Percentiles rank a stretch among this genome's conserved stretches.
phyloP scores from a whole-genome alignment of 1,140 invertebrate species.

The Heliothis subflexa region DNA sequence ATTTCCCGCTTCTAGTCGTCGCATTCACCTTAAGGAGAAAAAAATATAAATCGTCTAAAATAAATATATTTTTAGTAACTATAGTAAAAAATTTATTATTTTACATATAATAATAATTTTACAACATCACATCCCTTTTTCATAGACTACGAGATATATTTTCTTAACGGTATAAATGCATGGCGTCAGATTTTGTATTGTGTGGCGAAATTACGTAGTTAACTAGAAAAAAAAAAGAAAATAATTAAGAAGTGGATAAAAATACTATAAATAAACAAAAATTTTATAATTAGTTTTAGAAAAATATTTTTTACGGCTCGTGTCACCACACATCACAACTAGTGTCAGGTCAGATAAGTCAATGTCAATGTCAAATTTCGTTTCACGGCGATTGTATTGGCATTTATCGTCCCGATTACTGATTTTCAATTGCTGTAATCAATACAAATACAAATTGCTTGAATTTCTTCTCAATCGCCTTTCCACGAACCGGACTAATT shows the following conservation, averaged over 20 bases:
- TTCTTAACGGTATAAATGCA: constrained; percentile 42
- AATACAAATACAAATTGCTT: constrained; percentile 24
- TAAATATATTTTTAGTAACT: background rate
- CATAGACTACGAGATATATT: constrained; percentile 11
- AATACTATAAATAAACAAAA: too few relatives aligned
- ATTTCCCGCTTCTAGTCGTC: too few relatives aligned
- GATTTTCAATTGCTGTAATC: constrained; percentile 20
- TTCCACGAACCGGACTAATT: constrained; percentile 24
- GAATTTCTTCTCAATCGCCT: constrained; percentile 9
- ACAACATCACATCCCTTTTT: background rate
- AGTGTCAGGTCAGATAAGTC: too few relatives aligned
- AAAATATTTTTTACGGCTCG: too few relatives aligned
- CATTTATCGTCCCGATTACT: constrained; percentile 13
- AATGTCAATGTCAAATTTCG: constrained; percentile 16
- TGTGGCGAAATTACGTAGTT: background rate
- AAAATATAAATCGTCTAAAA: background rate
- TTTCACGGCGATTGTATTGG: constrained; percentile 11
- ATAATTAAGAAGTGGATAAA: too few relatives aligned
- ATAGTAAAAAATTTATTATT: background rate
- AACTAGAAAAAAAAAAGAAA: too few relatives aligned
- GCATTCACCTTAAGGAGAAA: too few relatives aligned
- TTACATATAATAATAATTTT: background rate
- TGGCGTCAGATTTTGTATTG: background rate
- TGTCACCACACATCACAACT: too few relatives aligned
- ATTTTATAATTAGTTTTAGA: too few relatives aligned